Evolutionary conservation across 92 coral and sea anemone species (phyloP).

Genomic region (Chrysogorgia sp.): DNA sequence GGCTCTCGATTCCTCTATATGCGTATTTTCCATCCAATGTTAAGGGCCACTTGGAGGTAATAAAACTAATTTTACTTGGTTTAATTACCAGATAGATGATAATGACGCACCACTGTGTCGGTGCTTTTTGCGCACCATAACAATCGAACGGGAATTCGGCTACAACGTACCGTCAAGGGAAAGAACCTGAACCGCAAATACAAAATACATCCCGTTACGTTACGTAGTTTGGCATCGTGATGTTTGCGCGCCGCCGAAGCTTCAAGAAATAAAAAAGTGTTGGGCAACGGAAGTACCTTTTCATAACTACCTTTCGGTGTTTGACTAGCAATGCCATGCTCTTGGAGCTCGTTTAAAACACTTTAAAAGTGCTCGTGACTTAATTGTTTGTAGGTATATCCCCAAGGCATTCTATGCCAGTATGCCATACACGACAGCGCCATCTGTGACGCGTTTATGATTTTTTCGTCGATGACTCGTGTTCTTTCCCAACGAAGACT

Average conservation of each 20-base stretch:
- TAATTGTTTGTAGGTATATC: neutral
- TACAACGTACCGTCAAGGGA: constrained; percentile 35
- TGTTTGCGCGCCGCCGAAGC: neutral
- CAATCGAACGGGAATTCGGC: constrained; percentile 33
- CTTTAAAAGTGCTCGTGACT: neutral
- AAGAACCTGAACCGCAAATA: constrained; percentile 38
- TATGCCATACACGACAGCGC: neutral
- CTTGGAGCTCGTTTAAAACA: too few species aligned
- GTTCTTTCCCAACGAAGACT: neutral
- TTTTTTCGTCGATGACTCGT: neutral
- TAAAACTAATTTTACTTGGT: constrained; percentile 25
- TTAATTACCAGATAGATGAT: constrained; percentile 38
- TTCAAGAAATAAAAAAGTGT: neutral
- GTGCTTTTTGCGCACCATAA: constrained; percentile 23
- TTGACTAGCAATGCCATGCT: too few species aligned
- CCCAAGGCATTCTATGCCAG: neutral
- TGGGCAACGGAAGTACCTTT: neutral
- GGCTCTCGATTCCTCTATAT: constrained; percentile 13
- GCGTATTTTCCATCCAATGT: constrained; percentile 10
- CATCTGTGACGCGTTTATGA: neutral
- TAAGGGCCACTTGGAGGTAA: constrained; percentile 45
- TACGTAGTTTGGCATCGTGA: neutral
- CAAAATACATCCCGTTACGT: neutral
- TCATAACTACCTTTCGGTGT: too few species aligned
- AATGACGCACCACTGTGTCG: constrained; percentile 46